Conservation (phyloP, 2,797 vertebrate species). For the Pelobates cultripes region DNA sequence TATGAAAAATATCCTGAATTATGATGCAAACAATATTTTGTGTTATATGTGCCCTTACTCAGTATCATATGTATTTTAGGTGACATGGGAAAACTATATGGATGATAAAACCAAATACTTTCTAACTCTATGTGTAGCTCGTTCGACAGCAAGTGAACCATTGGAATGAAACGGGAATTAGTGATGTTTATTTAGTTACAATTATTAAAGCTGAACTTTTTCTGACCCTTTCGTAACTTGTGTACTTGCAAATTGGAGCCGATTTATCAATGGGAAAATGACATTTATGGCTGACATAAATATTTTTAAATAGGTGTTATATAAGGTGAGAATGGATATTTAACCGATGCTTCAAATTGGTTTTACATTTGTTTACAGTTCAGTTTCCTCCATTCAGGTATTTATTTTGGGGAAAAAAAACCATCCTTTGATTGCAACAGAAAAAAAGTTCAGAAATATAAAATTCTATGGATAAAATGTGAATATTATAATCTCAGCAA, state of each 20-base stretch:
- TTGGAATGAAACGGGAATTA: neutral
- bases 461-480: too few species aligned
- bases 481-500: too few species aligned
- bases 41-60: conserved; percentile 4
- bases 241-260: conserved; percentile 14
- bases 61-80: conserved; percentile 17
- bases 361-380: too few species aligned
- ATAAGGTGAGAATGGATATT: neutral
- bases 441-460: too few species aligned
- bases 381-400: too few species aligned
- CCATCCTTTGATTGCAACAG: too few species aligned
- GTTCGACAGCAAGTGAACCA: conserved; percentile 2
- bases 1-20: conserved; percentile 40
- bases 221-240: conserved; percentile 15
- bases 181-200: conserved; percentile 23
- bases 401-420: too few species aligned
- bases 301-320: neutral
- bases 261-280: neutral
- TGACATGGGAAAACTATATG: conserved; percentile 25
- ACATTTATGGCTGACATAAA: neutral
- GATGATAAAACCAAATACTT: conserved; percentile 30
- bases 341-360: too few species aligned
- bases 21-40: conserved; percentile 3
- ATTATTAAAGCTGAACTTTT: conserved; percentile 30
- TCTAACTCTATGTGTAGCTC: conserved; percentile 12